These are phyloP conservation scores for Nannobrachium achirus DNA, from an alignment of 2,113 vertebrate genomes.

Conservation along the genomic window DNA sequence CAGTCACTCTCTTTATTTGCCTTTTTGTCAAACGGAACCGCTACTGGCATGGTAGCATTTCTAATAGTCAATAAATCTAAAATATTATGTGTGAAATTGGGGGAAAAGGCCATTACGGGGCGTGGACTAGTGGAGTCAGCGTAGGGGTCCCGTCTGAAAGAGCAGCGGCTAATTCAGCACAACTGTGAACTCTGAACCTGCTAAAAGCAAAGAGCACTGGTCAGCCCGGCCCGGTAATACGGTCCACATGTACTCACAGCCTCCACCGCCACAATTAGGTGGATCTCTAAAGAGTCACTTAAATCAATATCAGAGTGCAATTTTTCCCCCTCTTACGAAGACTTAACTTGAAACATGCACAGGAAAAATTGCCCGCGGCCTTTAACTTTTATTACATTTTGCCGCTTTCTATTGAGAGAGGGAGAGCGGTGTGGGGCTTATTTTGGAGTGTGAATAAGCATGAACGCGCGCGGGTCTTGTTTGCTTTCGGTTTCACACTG, in stretches of 20 bases:
- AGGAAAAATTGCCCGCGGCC: conserved; percentile 53
- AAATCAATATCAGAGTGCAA: conserved; percentile 73
- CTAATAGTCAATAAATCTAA: conserved; percentile 98
- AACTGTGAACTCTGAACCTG: conserved; percentile 96
- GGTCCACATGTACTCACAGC: conserved; percentile 87
- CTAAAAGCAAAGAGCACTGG: conserved; percentile 86
- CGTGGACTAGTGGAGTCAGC: conserved; percentile 85
- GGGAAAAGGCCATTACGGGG: conserved; percentile 91
- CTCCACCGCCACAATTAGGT: conserved; percentile 76
- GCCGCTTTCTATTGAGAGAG: conserved; percentile 53
- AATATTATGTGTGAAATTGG: conserved; percentile 98
- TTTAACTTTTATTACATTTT: conserved; percentile 58
- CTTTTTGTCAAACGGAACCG: conserved; percentile 80
- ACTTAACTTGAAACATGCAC: conserved; percentile 40
- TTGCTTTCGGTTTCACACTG: conserved; percentile 40
- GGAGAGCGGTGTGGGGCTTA: conserved; percentile 29
- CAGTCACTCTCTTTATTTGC: conserved; percentile 88
- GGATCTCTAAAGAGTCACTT: conserved; percentile 74
- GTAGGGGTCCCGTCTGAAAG: conserved; percentile 87
- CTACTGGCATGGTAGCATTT: conserved; percentile 92
- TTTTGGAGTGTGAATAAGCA: conserved; percentile 54
- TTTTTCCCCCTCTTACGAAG: conserved; percentile 38
- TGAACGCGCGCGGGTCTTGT: conserved; percentile 35
- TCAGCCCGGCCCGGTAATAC: conserved; percentile 84
- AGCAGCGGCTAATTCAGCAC: conserved; percentile 91